Conservation (phyloP, 2,113 vertebrate species). For the Alectura lathami region DNA sequence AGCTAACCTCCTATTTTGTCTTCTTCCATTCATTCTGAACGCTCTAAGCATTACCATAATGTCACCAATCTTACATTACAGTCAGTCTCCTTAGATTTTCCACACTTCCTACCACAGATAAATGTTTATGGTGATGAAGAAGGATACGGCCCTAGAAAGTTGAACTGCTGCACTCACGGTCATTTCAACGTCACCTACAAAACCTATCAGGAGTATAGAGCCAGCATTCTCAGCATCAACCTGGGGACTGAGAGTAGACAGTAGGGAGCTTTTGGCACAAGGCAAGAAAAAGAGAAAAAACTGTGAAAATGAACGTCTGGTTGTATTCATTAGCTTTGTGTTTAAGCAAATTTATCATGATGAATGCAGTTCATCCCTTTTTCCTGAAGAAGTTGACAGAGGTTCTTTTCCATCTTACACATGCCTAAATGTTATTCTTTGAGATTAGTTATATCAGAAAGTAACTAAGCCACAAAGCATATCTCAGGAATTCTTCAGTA, state of each 20-base stretch:
- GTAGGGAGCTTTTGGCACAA: neutral
- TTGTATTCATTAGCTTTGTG: neutral
- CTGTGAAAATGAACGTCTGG: neutral
- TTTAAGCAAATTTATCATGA: neutral
- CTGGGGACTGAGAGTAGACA: neutral
- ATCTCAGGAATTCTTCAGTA: neutral
- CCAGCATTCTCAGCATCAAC: neutral
- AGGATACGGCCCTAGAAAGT: neutral
- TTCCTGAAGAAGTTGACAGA: neutral
- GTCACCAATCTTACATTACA: rapidly evolving
- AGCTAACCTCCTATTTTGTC: neutral
- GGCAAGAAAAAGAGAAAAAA: neutral
- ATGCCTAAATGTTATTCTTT: neutral
- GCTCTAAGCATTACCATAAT: neutral
- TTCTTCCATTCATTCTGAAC: neutral
- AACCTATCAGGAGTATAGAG: neutral
- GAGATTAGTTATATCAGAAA: slow-evolving; percentile 17
- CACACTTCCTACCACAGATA: neutral
- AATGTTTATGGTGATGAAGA: neutral
- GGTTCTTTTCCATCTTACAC: neutral
- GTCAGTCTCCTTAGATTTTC: neutral
- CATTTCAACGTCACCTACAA: neutral
- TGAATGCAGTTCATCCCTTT: neutral
- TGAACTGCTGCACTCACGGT: rapidly evolving
- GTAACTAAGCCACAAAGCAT: neutral